These are phyloP conservation scores for Coptodon bakossiorum DNA, from an alignment of 2,113 vertebrate genomes.

Conservation along the genomic window DNA sequence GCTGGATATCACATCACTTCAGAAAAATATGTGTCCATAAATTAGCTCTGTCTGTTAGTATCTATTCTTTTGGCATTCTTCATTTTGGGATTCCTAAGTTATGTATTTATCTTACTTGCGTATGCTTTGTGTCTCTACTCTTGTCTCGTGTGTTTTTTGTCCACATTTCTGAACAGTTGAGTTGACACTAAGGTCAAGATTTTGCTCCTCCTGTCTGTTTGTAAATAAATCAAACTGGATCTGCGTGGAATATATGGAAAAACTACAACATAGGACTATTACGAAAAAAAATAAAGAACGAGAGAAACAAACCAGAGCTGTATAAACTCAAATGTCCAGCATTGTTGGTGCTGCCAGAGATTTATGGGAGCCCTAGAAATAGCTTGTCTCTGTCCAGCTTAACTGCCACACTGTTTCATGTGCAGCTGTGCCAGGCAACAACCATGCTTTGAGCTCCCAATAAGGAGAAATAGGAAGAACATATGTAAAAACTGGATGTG, in stretches of 20 bases:
- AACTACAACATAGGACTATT: background rate
- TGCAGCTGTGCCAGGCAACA: conserved; percentile 46
- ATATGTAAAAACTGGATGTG: conserved; percentile 13
- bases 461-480: conserved; percentile 31
- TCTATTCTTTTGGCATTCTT: background rate
- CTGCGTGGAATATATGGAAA: background rate
- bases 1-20: background rate
- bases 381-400: conserved; percentile 17
- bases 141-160: background rate
- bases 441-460: conserved; percentile 23
- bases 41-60: background rate
- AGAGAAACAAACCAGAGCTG: background rate
- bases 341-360: background rate
- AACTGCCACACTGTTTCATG: conserved; percentile 13
- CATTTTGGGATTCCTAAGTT: background rate
- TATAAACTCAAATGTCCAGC: background rate
- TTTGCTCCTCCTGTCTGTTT: background rate
- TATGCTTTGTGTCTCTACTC: background rate
- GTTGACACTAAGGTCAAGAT: conserved; percentile 1
- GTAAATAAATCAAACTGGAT: background rate
- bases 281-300: background rate
- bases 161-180: background rate
- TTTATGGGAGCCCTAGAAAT: conserved; percentile 57
- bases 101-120: background rate
- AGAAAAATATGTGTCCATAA: background rate